Percentiles rank a stretch among this genome's conserved stretches.
Evolutionary conservation across 2,888 invertebrate species (phyloP).

Genomic region (Idaea dimidiata): DNA sequence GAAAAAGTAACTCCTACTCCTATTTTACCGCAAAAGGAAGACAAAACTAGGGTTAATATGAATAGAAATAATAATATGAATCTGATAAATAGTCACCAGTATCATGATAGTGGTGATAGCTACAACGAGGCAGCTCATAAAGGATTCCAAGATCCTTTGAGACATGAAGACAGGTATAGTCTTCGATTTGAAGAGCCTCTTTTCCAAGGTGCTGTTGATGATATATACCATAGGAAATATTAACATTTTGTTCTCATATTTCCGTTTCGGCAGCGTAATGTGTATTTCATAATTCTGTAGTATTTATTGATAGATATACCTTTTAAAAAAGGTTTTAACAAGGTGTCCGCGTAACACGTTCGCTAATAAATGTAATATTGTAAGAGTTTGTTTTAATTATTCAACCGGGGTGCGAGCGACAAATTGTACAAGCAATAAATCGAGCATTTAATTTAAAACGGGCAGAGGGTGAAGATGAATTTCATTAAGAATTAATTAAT

Average conservation of each 20-base stretch:
- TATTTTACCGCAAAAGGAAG: constrained; percentile 65
- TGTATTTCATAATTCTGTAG: constrained; percentile 20
- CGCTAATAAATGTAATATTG: constrained; percentile 73
- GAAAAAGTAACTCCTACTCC: constrained; percentile 74
- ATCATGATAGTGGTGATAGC: constrained; percentile 57
- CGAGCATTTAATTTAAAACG: constrained; percentile 76
- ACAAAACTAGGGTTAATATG: constrained; percentile 43
- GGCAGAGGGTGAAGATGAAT: constrained; percentile 78
- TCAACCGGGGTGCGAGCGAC: constrained; percentile 60
- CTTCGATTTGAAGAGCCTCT: constrained; percentile 68
- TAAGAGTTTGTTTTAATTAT: constrained; percentile 63
- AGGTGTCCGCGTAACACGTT: constrained; percentile 55
- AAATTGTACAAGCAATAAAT: constrained; percentile 79
- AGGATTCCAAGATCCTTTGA: constrained; percentile 55
- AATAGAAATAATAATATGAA: constrained; percentile 54
- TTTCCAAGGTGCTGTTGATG: constrained; percentile 67
- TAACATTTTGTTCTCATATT: constrained; percentile 43
- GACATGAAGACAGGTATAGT: constrained; percentile 59
- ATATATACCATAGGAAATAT: constrained; percentile 72
- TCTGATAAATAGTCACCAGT: constrained; percentile 72
- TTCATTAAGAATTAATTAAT: constrained; percentile 82
- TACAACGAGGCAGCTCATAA: constrained; percentile 65
- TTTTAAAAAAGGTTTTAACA: constrained; percentile 39
- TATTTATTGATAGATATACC: constrained; percentile 44
- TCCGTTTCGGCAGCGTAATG: constrained; percentile 35